Evolutionary conservation across 2,888 invertebrate species (phyloP), one percentile per base, ranked within the genome.

Genomic region (Tethea ocularis): DNA sequence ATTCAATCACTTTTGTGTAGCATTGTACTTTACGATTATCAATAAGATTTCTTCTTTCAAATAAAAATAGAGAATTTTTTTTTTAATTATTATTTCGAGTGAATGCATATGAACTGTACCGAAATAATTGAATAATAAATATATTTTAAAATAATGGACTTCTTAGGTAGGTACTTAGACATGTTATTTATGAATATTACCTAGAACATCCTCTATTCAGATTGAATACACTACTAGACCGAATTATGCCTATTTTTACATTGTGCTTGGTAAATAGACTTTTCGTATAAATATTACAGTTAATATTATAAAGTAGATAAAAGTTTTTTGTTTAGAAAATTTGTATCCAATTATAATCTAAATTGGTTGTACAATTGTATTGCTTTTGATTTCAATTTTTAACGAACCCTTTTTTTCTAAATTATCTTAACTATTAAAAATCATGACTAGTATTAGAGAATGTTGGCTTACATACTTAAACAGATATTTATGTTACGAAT

Each of bases 301-400:
- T 53, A 53, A 29, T 17, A 33, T 41, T 41, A 41, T 41, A n/a
- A 46, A 2, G 46, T 46, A 46, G 46, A 46, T 46, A 46, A 46
- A 33, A 20, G 17, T 54, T 33, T n/a, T n/a, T 33, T 20, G 7
- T 33, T 33, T 33, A 20, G 33, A 33, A 33, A 53, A 29, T 46
- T 46, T 46, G 29, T 53, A 20, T 53, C 33, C 54, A 33, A 46
- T 41, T n/a, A n/a, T 54, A 33, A 54, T 54, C 33, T 54, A 36
- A 20, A 33, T 22, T 13, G 54, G 54, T 54, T 54, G 54, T 54
- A 54, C 54, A 54, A 53, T 53, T 7, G 33, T 54, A 54, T 54
- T 54, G 54, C 54, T 54, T 54, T 54, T 33, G 33, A 36, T 54
- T 53, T 24, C n/a, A 54, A 13, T 29, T 26, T 20, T 38, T 46